Conservation (phyloP, 2,888 invertebrate species). For the Xestoiulus laeticollis region DNA sequence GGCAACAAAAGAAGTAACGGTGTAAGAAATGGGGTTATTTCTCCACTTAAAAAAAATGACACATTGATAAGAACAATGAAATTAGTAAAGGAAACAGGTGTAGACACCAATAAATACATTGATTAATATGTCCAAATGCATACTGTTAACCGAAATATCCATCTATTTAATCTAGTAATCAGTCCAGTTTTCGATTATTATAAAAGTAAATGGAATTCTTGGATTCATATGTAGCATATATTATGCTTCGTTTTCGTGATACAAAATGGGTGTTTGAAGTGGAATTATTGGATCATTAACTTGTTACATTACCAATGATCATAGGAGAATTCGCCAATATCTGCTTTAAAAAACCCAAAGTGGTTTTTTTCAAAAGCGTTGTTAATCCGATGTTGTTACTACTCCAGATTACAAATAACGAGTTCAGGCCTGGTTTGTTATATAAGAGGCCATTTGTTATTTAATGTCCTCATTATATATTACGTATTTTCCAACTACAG, state of each 20-base stretch:
- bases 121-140: conserved; percentile 34
- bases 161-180: conserved; percentile 15
- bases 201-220: conserved; percentile 31
- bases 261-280: background rate
- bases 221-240: conserved; percentile 43
- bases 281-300: background rate
- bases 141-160: conserved; percentile 19
- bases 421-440: conserved; percentile 35
- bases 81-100: background rate
- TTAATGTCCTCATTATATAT: conserved; percentile 18
- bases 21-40: background rate
- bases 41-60: background rate
- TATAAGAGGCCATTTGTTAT: conserved; percentile 18
- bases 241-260: conserved; percentile 43
- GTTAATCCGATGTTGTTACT: conserved; percentile 1
- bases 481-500: conserved; percentile 6
- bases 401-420: background rate
- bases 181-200: conserved; percentile 17
- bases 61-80: background rate
- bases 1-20: background rate
- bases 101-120: conserved; percentile 13
- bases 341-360: background rate
- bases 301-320: background rate
- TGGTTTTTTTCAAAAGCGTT: conserved; percentile 29
- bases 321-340: conserved; percentile 18